Evolutionary conservation across 2,113 vertebrate genomes (phyloP), one percentile per base, ranked within the genome.

Genomic region (Orientallactaga bullata): DNA sequence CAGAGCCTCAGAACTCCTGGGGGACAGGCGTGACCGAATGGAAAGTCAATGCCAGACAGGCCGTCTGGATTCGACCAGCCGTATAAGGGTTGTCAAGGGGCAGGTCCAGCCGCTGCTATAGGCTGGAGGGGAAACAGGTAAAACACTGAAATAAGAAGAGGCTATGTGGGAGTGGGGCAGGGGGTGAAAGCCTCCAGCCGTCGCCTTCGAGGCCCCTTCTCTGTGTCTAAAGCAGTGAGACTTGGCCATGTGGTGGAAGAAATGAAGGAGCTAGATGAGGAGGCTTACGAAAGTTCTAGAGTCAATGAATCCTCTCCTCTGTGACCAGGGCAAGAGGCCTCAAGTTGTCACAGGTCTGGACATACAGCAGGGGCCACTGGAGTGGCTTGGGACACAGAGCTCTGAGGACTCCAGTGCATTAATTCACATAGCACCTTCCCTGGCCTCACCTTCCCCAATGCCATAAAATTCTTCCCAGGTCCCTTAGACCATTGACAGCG

Each of bases 41-140:
- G 63, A n/a, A 11, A 18, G 35, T 77, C 77, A 69, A 87, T 58
- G 42, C 77, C 60, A 94, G 94, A 85, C 77, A 69, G 47, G 77
- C 84, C 18, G 63, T 93, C 94, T 91, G 39, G 74, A 78, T 47
- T 63, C 89, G 35, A 5, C 68, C 76, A 84, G 72, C 88, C 17
- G 1, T 26, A 61, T 74, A 47, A 85, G 85, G 47, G 6, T 16
- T 51, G 74, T 91, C 78, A 71, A 81, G 55, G 85, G 80, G 63
- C 39, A 15, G 32, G 82, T 23, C 5, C 37, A 78, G 88, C 72
- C 42, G 7, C 77, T 0, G 5, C 35, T 55, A 2, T 15, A n/a
- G 86, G 78, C 42, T 23, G 39, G 39, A 35, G 2, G 7, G 77
- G 23, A 20, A 77, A 61, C 2, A 39, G 55, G 13, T 10, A 20